Conservation (phyloP, 2,888 invertebrate genomes). For the Drosophila limbata region DNA sequence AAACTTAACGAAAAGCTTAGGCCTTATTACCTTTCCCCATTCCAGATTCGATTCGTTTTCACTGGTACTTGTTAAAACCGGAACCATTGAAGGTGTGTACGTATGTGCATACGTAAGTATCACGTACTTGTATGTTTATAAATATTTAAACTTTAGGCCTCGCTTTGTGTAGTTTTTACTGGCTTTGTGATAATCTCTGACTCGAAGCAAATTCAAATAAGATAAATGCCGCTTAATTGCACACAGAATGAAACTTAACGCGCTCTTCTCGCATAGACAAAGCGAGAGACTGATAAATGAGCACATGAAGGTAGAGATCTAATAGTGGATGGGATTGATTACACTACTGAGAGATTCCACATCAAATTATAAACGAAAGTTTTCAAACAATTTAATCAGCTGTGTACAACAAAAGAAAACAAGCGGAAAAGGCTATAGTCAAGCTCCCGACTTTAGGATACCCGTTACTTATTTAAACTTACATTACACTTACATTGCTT, state of each 20-base stretch:
- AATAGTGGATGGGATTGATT: constrained; percentile 19
- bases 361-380: constrained; percentile 76
- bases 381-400: constrained; percentile 76
- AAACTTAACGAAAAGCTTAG: constrained; percentile 12
- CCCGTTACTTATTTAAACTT: too few species aligned
- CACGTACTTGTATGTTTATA: not conserved
- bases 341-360: constrained; percentile 54
- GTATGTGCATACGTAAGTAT: not conserved
- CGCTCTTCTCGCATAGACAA: constrained; percentile 13
- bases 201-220: constrained; percentile 64
- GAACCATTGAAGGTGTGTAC: not conserved
- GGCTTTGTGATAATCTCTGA: constrained; percentile 49
- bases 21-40: not conserved
- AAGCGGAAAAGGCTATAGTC: too few species aligned
- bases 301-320: constrained; percentile 27
- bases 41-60: not conserved
- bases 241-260: constrained; percentile 45
- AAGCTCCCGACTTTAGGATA: too few species aligned
- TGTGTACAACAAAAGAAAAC: constrained; percentile 58
- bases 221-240: constrained; percentile 76
- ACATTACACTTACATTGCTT: too few species aligned
- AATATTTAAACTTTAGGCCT: constrained; percentile 1
- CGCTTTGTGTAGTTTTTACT: constrained; percentile 41
- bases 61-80: not conserved
- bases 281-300: constrained; percentile 41